Evolutionary conservation across 2,113 vertebrate species (phyloP), one percentile per base, ranked within the genome.

Genomic region (Esox niger): DNA sequence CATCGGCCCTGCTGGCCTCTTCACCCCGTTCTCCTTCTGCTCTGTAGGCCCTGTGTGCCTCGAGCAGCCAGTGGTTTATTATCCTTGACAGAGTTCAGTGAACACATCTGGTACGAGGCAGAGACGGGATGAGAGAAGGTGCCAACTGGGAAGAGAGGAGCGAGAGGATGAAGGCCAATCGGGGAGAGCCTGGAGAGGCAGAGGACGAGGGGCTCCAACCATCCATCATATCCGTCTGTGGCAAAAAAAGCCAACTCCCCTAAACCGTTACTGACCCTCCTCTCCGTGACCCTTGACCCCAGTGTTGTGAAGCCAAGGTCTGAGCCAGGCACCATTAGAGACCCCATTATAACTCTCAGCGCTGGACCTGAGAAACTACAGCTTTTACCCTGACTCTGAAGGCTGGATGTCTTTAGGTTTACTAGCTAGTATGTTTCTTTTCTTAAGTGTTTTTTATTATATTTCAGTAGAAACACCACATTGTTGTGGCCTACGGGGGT

Each of bases 61-160:
- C 70, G 67, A 59, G 70, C 73, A 81, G 75, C 76, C 64, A 85
- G 91, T 78, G 85, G 90, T 93, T 92, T 92, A 93, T 93, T 92
- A 93, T 89, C 88, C 78, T 85, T 93, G 93, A 94, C 93, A 93
- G 91, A 90, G 91, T 93, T 94, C 92, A 91, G 76, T 69, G 32
- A 82, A 87, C 91, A 93, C 93, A 95, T 94, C 94, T 94, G 93
- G 90, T 90, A 85, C 58, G 74, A 89, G 74, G 56, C 85, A 82
- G 78, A 84, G 85, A 79, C 79, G 82, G 62, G 80, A 83, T 66
- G 79, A 79, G 77, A 77, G 80, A 81, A 15, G 64, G 78, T 71
- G 84, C 81, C 84, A 87, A 82, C 70, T 74, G 84, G 75, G 56
- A n/a, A 20, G 43, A 64, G 43, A 52, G 26, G 46, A 29, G 62